These are phyloP conservation scores for Malthinus seriepunctatus DNA, from an alignment of 2,888 invertebrate species.

Conservation along the genomic window DNA sequence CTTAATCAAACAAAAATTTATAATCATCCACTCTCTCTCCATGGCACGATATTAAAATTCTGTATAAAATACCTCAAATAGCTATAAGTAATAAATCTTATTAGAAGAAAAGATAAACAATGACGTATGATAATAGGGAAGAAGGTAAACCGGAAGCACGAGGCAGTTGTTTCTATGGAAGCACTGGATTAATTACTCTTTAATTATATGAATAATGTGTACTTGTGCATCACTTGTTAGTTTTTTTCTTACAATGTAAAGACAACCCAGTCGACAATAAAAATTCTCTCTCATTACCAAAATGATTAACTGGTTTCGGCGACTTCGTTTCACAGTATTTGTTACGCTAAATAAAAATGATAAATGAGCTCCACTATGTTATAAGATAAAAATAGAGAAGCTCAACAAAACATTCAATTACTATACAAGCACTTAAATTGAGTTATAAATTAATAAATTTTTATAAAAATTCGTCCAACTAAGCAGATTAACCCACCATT, in stretches of 20 bases:
- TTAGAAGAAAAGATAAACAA: conserved; percentile 23
- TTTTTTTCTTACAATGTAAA: conserved; percentile 24
- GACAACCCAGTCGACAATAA: conserved; percentile 22
- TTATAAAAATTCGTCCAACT: no score
- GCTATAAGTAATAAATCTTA: conserved; percentile 21
- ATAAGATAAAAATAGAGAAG: conserved; percentile 8
- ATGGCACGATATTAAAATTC: not conserved
- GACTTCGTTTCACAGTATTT: conserved; percentile 16
- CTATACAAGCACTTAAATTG: not conserved
- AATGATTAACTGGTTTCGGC: conserved; percentile 25
- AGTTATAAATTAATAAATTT: no score
- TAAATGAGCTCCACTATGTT: conserved; percentile 16
- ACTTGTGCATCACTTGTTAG: conserved; percentile 30
- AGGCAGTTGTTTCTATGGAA: conserved; percentile 29
- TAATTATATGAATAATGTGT: conserved; percentile 34
- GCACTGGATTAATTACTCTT: conserved; percentile 35
- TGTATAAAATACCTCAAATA: conserved; percentile 9
- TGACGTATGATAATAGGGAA: conserved; percentile 6
- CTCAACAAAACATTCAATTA: conserved; percentile 5
- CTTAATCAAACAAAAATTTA: conserved; percentile 1
- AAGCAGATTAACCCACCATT: no score
- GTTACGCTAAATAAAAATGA: conserved; percentile 25
- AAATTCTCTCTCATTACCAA: conserved; percentile 26
- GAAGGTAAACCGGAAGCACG: conserved; percentile 32
- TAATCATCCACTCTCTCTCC: not conserved